Evolutionary conservation across 2,113 vertebrate species (phyloP).

Genomic region (Microtus oregoni): DNA sequence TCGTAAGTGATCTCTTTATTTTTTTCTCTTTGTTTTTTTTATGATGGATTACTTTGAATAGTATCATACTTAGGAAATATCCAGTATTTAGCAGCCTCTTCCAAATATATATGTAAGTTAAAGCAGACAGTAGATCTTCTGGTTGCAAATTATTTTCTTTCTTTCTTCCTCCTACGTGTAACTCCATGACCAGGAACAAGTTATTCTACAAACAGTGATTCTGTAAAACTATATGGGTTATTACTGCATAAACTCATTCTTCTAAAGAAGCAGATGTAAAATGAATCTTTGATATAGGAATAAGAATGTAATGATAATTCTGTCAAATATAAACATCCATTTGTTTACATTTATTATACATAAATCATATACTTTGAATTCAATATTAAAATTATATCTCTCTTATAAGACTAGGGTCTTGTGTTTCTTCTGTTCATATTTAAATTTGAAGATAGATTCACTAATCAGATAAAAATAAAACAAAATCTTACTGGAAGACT

Average conservation of each 20-base stretch:
- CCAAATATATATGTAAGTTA: constrained; percentile 70
- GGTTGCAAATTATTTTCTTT: constrained; percentile 33
- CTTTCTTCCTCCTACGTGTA: background rate
- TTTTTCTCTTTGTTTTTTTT: constrained; percentile 76
- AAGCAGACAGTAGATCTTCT: constrained; percentile 26
- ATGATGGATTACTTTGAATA: constrained; percentile 68
- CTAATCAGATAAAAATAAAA: constrained; percentile 51
- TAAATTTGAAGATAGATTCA: background rate
- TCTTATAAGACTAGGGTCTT: constrained; percentile 7
- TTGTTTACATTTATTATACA: constrained; percentile 1
- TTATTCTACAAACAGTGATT: constrained; percentile 19
- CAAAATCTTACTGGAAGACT: background rate
- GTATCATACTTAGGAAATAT: constrained; percentile 70
- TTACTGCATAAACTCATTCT: constrained; percentile 25
- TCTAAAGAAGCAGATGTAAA: constrained; percentile 46
- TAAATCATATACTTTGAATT: background rate
- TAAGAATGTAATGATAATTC: constrained; percentile 23
- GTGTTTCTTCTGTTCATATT: constrained; percentile 27
- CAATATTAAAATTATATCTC: background rate
- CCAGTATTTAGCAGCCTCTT: constrained; percentile 69
- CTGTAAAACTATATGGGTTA: constrained; percentile 53
- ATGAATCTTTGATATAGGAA: constrained; percentile 31
- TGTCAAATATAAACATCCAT: background rate
- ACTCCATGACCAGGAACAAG: background rate
- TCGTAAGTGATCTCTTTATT: constrained; percentile 64